Evolutionary conservation across 1,140 invertebrate genomes (phyloP).

Genomic region (Holotrichia oblita): DNA sequence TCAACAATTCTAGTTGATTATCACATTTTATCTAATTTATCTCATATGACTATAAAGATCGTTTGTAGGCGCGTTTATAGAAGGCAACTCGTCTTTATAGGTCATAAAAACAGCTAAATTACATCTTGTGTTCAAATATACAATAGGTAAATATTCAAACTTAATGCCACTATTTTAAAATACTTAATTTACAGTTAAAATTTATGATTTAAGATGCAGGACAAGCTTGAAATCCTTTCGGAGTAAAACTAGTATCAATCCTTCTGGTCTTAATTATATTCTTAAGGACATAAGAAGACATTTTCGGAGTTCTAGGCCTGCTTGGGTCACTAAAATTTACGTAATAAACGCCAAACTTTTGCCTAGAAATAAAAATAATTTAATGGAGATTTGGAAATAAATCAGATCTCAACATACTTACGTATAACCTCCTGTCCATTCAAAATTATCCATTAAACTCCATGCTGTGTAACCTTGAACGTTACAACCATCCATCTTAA

Average conservation of each 20-base stretch:
- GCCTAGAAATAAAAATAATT: slow-evolving; percentile 39
- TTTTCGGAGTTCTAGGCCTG: slow-evolving; percentile 45
- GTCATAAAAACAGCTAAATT: too few species aligned
- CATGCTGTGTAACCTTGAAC: slow-evolving; percentile 75
- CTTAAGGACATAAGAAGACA: too few species aligned
- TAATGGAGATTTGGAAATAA: background rate
- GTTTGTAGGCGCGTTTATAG: too few species aligned
- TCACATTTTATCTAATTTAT: too few species aligned
- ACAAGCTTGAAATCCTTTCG: background rate
- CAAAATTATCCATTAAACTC: slow-evolving; percentile 83
- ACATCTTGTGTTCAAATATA: too few species aligned
- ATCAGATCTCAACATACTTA: background rate
- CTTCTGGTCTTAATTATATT: slow-evolving; percentile 44
- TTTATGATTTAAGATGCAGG: too few species aligned
- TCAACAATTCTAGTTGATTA: too few species aligned
- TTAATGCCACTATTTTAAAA: too few species aligned
- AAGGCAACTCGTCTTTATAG: too few species aligned
- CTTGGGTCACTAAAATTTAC: slow-evolving; percentile 48
- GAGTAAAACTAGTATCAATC: slow-evolving; percentile 27
- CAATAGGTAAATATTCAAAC: too few species aligned
- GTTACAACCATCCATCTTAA: slow-evolving; percentile 69
- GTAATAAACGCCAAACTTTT: slow-evolving; percentile 46
- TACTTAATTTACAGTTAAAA: too few species aligned
- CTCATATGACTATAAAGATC: too few species aligned
- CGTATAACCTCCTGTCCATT: slow-evolving; percentile 68